Evolutionary conservation across 1,140 invertebrate species (phyloP).

Genomic region (Chelonus insularis): DNA sequence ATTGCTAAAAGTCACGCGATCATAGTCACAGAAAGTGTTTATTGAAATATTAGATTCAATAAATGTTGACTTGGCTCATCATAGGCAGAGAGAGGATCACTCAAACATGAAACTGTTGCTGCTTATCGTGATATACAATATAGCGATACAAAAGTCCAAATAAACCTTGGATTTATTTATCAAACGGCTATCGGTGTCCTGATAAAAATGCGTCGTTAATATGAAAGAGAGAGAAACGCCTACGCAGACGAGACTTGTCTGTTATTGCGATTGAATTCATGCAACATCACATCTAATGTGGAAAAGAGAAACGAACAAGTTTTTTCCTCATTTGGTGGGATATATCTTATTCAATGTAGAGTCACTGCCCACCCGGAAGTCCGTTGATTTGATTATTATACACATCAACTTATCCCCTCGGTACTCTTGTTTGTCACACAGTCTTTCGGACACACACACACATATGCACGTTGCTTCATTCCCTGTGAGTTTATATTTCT

Average conservation of each 20-base stretch:
- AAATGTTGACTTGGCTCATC: neutral
- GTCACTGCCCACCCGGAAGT: neutral
- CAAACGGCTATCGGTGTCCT: slow-evolving; percentile 33
- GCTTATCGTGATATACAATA: neutral
- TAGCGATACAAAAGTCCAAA: slow-evolving; percentile 22
- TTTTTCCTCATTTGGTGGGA: too few relatives aligned
- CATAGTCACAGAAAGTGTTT: neutral
- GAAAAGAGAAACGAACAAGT: too few relatives aligned
- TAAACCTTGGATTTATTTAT: slow-evolving; percentile 39
- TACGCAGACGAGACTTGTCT: slow-evolving; percentile 1
- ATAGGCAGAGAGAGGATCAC: neutral
- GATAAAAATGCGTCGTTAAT: slow-evolving; percentile 29
- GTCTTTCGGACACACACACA: neutral
- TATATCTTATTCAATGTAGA: too few relatives aligned
- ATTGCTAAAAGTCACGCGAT: slow-evolving; percentile 16
- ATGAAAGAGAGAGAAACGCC: slow-evolving; percentile 31
- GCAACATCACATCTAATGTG: neutral
- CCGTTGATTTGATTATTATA: slow-evolving; percentile 5
- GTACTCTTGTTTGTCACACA: neutral
- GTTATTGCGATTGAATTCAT: neutral
- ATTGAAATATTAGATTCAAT: neutral
- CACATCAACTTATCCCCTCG: neutral
- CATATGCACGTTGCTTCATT: too few relatives aligned
- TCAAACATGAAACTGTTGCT: too few relatives aligned
- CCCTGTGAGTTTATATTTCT: too few relatives aligned